These are phyloP conservation scores for Calycopis cecrops DNA, from an alignment of 1,140 invertebrate genomes.

Conservation along the genomic window DNA sequence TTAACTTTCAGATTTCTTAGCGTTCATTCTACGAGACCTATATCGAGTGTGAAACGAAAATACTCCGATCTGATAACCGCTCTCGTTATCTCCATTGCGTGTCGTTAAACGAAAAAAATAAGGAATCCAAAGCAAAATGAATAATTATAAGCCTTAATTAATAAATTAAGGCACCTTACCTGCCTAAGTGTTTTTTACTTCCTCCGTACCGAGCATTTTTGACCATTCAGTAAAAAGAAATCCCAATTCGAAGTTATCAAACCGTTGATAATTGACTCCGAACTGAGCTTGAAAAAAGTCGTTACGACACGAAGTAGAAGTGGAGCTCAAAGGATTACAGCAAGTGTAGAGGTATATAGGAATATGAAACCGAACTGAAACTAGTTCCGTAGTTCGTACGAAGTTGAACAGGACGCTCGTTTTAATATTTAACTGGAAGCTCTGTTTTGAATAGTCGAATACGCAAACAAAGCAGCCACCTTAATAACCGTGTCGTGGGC, in stretches of 20 bases:
- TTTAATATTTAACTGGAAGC: slow-evolving; percentile 66
- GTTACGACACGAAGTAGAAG: neutral
- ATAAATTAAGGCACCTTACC: slow-evolving; percentile 4
- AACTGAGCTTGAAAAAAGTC: slow-evolving; percentile 3
- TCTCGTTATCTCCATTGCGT: too few relatives aligned
- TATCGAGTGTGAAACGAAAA: too few relatives aligned
- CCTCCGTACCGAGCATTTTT: neutral
- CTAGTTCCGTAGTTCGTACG: slow-evolving; percentile 25
- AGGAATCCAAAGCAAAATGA: neutral
- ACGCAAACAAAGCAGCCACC: slow-evolving; percentile 58
- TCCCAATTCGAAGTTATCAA: neutral
- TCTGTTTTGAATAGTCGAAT: slow-evolving; percentile 53
- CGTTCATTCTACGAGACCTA: too few relatives aligned
- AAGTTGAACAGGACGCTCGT: slow-evolving; percentile 37
- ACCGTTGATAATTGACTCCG: neutral
- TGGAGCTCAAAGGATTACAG: slow-evolving; percentile 27
- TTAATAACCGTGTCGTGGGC: slow-evolving; percentile 59
- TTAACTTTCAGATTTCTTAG: too few relatives aligned
- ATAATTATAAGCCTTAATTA: slow-evolving; percentile 5
- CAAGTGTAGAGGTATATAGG: slow-evolving; percentile 19
- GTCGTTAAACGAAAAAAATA: neutral
- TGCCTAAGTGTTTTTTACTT: slow-evolving; percentile 7
- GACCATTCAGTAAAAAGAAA: neutral
- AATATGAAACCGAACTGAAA: slow-evolving; percentile 22
- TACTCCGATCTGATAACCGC: too few relatives aligned